Evolutionary conservation across 2,888 invertebrate genomes (phyloP), one percentile per base, ranked within the genome.

Genomic region (Idaea biselata): DNA sequence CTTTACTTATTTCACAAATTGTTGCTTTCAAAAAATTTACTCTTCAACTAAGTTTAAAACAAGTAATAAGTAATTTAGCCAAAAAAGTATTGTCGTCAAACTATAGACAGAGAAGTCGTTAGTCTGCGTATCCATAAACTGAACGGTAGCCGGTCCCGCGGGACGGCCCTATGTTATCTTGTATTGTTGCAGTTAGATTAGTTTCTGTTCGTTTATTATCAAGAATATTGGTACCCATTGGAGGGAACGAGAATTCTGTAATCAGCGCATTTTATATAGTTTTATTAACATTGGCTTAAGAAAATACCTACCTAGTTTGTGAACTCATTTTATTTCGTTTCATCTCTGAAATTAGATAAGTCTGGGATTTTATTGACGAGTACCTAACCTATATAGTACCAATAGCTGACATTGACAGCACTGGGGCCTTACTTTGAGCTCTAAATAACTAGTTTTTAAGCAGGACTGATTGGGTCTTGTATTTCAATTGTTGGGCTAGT

Each of bases 111-210:
- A 63, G 14, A 44, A n/a, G n/a, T 53, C 7, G 63, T 65, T 64
- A 69, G 54, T 67, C 60, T 73, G 75, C 68, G 67, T 61, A 67
- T 70, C 68, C 67, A 63, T 60, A 69, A 63, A 74, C 82, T 84
- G 82, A 88, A 86, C 81, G 83, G 81, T 77, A 69, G 77, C 71
- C 16, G 65, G 71, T 75, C 88, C 83, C 84, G 64, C 67, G 86
- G 84, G 84, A 77, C 70, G 64, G 72, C 74, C 80, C 82, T 80
- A 78, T 81, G 84, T 85, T 89, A 88, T 89, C 88, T 89, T 73
- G 80, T 84, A 85, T 80, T 84, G 81, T 77, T 81, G 65, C 71
- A 87, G 85, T 89, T 88, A 84, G 89, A 90, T 91, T 90, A 88
- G 86, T 89, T 90, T 87, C 83, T 89, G 83, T 84, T 83, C 78